Percentiles rank a stretch among this genome's conserved stretches.
Conservation (phyloP, 2,113 vertebrate species). For the Cyrtonyx montezumae region DNA sequence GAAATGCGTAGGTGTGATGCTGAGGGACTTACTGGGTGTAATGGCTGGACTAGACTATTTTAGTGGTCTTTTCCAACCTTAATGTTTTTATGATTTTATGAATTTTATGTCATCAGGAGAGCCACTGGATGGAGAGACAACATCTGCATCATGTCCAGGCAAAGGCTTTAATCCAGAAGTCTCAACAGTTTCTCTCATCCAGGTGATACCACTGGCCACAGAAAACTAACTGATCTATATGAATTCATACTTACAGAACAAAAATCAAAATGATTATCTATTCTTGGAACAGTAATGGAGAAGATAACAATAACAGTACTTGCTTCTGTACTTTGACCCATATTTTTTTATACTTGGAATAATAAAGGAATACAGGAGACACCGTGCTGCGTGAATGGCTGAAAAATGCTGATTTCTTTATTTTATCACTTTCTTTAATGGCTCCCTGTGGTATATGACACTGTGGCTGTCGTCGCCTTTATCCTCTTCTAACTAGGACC, state of each 20-base stretch:
- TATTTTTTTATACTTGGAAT: neutral
- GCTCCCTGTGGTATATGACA: neutral
- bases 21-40: too few relatives aligned
- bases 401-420: constrained; percentile 28
- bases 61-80: too few relatives aligned
- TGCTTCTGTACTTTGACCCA: neutral
- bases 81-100: too few relatives aligned
- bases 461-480: constrained; percentile 21
- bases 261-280: neutral
- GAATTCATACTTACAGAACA: neutral
- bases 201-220: neutral
- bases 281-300: neutral
- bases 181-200: neutral
- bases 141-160: neutral
- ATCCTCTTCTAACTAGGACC: constrained; percentile 24
- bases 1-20: too few relatives aligned
- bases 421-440: constrained; percentile 10
- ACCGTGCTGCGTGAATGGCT: neutral
- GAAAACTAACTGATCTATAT: neutral
- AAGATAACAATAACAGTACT: neutral
- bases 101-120: neutral
- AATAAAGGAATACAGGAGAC: neutral
- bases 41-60: too few relatives aligned
- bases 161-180: neutral
- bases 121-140: neutral